Evolutionary conservation across 2,797 vertebrate species (phyloP).

Genomic region (Oophaga sylvatica): DNA sequence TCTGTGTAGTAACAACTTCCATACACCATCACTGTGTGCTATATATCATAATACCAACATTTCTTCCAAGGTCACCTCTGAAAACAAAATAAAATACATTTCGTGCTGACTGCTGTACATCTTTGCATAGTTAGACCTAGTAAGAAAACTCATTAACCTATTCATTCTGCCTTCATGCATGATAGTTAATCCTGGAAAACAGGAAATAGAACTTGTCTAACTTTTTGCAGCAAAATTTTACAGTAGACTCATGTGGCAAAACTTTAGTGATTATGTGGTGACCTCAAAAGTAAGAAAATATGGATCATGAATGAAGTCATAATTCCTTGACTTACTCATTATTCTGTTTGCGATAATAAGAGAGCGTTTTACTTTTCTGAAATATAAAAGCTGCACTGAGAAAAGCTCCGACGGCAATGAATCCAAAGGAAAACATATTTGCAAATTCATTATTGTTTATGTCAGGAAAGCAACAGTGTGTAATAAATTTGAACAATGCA

Average conservation of each 20-base stretch:
- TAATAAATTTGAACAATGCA: constrained; percentile 62
- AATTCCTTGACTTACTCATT: constrained; percentile 8
- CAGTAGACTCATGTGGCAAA: background rate
- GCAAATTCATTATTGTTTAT: constrained; percentile 63
- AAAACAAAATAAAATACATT: background rate
- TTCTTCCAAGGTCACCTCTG: background rate
- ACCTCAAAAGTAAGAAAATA: constrained; percentile 19
- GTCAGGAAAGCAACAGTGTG: constrained; percentile 60
- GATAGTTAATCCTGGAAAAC: background rate
- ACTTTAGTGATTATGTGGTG: constrained; percentile 16
- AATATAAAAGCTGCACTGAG: constrained; percentile 42
- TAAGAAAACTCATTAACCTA: constrained; percentile 18
- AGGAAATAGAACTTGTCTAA: background rate
- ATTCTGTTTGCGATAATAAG: background rate
- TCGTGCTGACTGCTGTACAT: background rate
- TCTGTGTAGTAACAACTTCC: background rate
- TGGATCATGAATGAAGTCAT: constrained; percentile 9
- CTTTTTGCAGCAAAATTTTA: background rate
- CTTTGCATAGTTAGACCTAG: background rate
- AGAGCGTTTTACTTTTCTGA: constrained; percentile 39
- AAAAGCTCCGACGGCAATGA: constrained; percentile 55
- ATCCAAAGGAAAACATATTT: constrained; percentile 61
- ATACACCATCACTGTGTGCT: background rate
- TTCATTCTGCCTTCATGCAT: background rate
- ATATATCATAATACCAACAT: background rate